phyloP scores from a whole-genome alignment of 1,140 invertebrate species.

The Heliconius melpomene region DNA sequence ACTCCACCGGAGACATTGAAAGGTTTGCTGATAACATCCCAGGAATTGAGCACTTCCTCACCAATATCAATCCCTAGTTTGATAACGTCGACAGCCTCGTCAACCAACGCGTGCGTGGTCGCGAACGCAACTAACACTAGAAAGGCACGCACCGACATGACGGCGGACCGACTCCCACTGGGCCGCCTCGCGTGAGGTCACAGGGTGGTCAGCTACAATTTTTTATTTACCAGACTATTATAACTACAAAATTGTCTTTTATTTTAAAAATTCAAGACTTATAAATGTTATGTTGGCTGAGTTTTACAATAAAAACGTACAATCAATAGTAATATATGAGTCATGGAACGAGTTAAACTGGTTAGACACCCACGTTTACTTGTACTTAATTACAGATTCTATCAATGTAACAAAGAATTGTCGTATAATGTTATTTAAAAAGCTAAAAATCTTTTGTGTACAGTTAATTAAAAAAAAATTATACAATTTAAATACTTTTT shows the following conservation, averaged over 20 bases:
- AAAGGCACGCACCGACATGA: constrained; percentile 59
- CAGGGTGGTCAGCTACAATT: constrained; percentile 55
- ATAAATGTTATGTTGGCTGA: not conserved
- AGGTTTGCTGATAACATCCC: constrained; percentile 82
- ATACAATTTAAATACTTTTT: not conserved
- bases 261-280: not conserved
- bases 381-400: not conserved
- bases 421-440: not conserved
- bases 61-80: constrained; percentile 83
- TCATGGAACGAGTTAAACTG: constrained; percentile 40
- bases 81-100: constrained; percentile 83
- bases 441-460: no score
- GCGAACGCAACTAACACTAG: constrained; percentile 51
- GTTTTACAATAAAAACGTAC: constrained; percentile 9
- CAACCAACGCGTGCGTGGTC: constrained; percentile 70
- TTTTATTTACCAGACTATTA: constrained; percentile 25
- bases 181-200: constrained; percentile 44
- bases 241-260: not conserved
- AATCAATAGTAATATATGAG: not conserved
- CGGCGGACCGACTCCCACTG: constrained; percentile 64
- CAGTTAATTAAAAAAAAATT: not conserved
- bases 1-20: constrained; percentile 80
- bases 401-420: not conserved
- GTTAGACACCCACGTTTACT: constrained; percentile 27
- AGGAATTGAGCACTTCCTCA: constrained; percentile 82